Evolutionary conservation across 1,140 invertebrate species (phyloP).

Genomic region (Leptoteleia sp.): DNA sequence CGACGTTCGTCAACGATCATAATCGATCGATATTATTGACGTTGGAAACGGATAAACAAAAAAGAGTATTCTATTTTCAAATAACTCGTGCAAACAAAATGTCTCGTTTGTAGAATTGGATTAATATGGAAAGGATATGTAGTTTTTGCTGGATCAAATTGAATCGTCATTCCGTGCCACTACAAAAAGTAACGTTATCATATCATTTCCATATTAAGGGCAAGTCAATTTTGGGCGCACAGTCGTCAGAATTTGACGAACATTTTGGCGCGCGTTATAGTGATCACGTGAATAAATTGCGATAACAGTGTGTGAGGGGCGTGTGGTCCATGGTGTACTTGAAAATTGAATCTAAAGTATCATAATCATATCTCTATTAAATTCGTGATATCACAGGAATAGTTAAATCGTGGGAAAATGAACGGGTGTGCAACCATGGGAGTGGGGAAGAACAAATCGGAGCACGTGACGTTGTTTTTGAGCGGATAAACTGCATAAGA

Average conservation of each 20-base stretch:
- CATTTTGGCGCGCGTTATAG: neutral
- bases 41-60: neutral
- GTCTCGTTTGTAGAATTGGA: no score
- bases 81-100: conserved; percentile 9
- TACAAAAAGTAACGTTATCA: no score
- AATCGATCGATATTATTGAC: conserved; percentile 7
- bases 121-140: no score
- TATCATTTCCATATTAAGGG: neutral
- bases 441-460: conserved; percentile 39
- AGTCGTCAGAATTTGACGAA: conserved; percentile 3
- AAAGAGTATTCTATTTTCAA: conserved; percentile 1
- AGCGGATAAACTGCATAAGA: conserved; percentile 81
- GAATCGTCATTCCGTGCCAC: no score
- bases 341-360: conserved; percentile 39
- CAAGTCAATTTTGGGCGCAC: neutral
- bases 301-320: conserved; percentile 16
- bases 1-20: neutral
- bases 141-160: neutral
- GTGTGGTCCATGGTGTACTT: conserved; percentile 34
- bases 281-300: conserved; percentile 31
- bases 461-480: conserved; percentile 68
- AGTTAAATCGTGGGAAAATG: conserved; percentile 32
- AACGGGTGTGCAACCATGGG: conserved; percentile 43
- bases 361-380: conserved; percentile 29
- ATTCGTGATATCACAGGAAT: conserved; percentile 39